A percentile compares a stretch with the other conserved stretches of the same genome.
phyloP scores from a whole-genome alignment of 2,797 vertebrate species.

The Cryptoblepharus egeriae region DNA sequence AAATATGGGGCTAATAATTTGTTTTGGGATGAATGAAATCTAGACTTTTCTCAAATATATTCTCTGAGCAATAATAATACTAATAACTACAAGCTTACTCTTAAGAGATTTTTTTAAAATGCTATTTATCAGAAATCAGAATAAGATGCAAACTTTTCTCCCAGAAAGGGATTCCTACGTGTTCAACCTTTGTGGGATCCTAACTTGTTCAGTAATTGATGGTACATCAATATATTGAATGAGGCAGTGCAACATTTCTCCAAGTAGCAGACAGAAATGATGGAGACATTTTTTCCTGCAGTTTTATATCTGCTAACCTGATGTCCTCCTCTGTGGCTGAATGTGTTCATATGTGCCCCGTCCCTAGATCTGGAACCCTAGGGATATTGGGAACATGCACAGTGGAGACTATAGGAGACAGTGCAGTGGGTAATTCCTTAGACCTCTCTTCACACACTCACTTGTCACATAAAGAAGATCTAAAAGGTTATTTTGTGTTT shows the following conservation, averaged over 20 bases:
- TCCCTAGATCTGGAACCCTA: too few relatives aligned
- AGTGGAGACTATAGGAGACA: too few relatives aligned
- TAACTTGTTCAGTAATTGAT: neutral
- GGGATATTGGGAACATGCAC: too few relatives aligned
- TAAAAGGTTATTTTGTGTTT: neutral
- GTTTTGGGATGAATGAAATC: slow-evolving; percentile 43
- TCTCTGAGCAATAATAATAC: neutral
- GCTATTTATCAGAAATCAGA: neutral
- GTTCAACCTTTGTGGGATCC: neutral
- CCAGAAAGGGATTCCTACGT: too few relatives aligned
- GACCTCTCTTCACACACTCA: too few relatives aligned
- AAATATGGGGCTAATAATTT: slow-evolving; percentile 18
- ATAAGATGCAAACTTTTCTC: neutral
- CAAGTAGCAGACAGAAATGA: too few relatives aligned
- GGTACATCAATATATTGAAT: neutral
- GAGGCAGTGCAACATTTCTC: too few relatives aligned
- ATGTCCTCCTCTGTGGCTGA: too few relatives aligned
- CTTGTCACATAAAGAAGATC: too few relatives aligned
- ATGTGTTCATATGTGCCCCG: too few relatives aligned
- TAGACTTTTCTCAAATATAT: slow-evolving; percentile 34
- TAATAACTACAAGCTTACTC: neutral
- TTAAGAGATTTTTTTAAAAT: slow-evolving; percentile 8
- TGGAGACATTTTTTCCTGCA: too few relatives aligned
- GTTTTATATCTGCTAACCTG: too few relatives aligned
- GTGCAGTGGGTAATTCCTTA: neutral